These are phyloP conservation scores for Palloptera scutellata DNA, from an alignment of 2,888 invertebrate genomes.

Conservation along the genomic window DNA sequence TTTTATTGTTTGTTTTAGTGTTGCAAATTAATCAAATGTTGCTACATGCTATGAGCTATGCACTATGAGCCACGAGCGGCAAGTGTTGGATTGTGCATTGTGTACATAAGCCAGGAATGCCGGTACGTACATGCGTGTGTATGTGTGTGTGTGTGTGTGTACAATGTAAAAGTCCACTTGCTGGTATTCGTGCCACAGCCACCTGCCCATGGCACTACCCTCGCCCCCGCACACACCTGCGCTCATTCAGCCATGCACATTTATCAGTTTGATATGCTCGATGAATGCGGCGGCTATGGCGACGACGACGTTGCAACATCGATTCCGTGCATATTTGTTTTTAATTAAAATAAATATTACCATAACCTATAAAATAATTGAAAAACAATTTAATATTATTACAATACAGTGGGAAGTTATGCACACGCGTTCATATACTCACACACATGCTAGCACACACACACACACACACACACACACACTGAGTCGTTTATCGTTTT, in stretches of 20 bases:
- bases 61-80: too few relatives aligned
- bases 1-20: constrained; percentile 35
- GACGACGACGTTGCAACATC: too few relatives aligned
- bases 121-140: not conserved
- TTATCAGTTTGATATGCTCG: not conserved
- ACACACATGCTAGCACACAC: not conserved
- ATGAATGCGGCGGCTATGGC: too few relatives aligned
- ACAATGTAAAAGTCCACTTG: not conserved
- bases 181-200: not conserved
- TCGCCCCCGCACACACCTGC: not conserved
- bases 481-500: not conserved
- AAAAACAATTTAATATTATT: constrained; percentile 56
- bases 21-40: constrained; percentile 34
- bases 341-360: constrained; percentile 59
- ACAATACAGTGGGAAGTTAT: not conserved
- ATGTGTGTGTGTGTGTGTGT: not conserved
- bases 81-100: not conserved
- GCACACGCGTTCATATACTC: not conserved
- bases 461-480: not conserved
- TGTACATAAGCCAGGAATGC: not conserved
- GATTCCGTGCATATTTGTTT: constrained; percentile 43
- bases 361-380: constrained; percentile 57
- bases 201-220: not conserved
- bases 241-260: not conserved
- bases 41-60: not conserved